A percentile compares a stretch with the other conserved stretches of the same genome.
These are phyloP conservation scores for Leucoma salicis DNA, from an alignment of 2,888 invertebrate species.

Conservation along the genomic window DNA sequence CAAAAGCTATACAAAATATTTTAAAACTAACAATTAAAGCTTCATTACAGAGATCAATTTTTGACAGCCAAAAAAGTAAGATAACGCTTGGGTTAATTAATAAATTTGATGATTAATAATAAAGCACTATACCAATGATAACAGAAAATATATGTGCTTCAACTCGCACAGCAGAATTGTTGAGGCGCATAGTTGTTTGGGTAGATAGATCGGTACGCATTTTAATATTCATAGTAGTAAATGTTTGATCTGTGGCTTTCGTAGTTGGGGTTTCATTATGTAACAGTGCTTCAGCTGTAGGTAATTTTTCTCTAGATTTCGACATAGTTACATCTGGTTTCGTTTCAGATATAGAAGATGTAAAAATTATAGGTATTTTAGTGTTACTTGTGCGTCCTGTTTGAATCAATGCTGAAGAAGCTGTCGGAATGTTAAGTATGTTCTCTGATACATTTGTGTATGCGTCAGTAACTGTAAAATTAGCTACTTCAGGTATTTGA, in stretches of 20 bases:
- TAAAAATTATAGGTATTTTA: constrained; percentile 12
- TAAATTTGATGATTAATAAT: constrained; percentile 13
- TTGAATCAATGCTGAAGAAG: constrained; percentile 9
- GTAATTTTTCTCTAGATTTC: constrained; percentile 38
- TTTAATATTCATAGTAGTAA: constrained; percentile 16
- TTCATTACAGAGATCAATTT: constrained; percentile 35
- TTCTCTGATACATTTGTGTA: constrained; percentile 3
- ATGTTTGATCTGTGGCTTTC: constrained; percentile 40
- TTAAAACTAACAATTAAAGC: constrained; percentile 38
- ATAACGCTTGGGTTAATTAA: neutral
- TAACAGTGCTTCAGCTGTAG: constrained; percentile 60
- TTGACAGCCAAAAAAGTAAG: constrained; percentile 17
- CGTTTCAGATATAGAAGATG: constrained; percentile 7
- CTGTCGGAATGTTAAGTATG: constrained; percentile 2
- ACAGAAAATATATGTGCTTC: constrained; percentile 20
- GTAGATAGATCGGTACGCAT: constrained; percentile 15
- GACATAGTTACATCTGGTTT: constrained; percentile 13
- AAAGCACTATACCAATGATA: constrained; percentile 19
- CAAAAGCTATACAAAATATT: constrained; percentile 36
- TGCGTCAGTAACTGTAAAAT: neutral
- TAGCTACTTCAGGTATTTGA: constrained; percentile 12
- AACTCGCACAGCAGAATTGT: constrained; percentile 28
- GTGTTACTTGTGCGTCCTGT: constrained; percentile 7
- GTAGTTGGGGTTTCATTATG: constrained; percentile 49
- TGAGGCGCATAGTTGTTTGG: constrained; percentile 23